Base-by-base conservation (phyloP, 2,888 invertebrate species). In the Netelia virgata region DNA sequence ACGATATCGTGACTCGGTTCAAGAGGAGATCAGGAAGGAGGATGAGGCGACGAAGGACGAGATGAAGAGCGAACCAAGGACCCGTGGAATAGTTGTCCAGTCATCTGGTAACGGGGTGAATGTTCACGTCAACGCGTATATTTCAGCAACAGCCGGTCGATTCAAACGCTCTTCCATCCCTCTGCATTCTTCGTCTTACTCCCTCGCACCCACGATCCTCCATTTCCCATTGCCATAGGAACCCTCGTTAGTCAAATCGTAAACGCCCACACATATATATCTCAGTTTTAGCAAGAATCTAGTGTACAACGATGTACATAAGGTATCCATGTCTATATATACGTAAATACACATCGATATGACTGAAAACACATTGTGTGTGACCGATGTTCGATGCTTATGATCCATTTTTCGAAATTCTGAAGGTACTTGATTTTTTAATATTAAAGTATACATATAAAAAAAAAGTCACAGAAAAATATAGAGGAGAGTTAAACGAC, bases 291-390 rank as follows among this genome's bases (percentile, higher is more conserved):
- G 14, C 14, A 47, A 47, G 57, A 64, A 55, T 64, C 28, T 23
- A 64, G n/a, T 18, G 41, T 66, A 70, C 61, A 18, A 41, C 36
- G 36, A 11, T n/a, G 36, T n/a, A 10, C 28, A 36, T 36, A 36
- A 36, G 1, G 47, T 14, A 3, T 47, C 23, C 50, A 20, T 53
- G 9, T 28, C 3, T 6, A 50, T 61, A 41, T 28, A 59, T 73
- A 73, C 43, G 50, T 53, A 74, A 14, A 41, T 57, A 76, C 55
- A 72, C 50, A 72, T 36, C 55, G 23, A 72, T 20, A 61, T 36
- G 36, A 78, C 74, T 70, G 83, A 69, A 69, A 84, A 83, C 78
- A 85, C 84, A 88, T 87, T 88, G 89, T 87, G 83, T 18, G 53
- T 9, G 66, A 84, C 88, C 86, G 87, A 88, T 87, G 83, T 79